phyloP scores from a whole-genome alignment of 2,797 vertebrate genomes.

The Pteropus rufus region DNA sequence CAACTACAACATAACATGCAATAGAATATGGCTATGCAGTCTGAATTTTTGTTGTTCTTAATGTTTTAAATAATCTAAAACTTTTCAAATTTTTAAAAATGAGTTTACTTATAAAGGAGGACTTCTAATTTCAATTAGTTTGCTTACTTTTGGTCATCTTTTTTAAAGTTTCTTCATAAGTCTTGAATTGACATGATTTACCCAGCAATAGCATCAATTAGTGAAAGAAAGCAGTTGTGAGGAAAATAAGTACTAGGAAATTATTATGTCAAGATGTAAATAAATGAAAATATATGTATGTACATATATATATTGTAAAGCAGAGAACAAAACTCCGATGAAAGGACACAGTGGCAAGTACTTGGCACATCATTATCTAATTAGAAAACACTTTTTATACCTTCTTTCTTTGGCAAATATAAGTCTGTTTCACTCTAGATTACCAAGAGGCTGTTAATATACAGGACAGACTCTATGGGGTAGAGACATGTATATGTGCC shows the following conservation, averaged over 20 bases:
- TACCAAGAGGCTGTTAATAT: conserved; percentile 22
- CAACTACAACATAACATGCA: not conserved
- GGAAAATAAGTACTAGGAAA: not conserved
- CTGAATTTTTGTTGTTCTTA: not conserved
- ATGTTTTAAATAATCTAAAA: not conserved
- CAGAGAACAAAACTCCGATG: not conserved
- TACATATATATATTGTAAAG: not conserved
- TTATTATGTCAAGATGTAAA: not conserved
- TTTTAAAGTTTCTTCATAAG: not conserved
- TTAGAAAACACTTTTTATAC: not conserved
- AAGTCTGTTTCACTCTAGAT: not conserved
- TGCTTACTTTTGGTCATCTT: not conserved
- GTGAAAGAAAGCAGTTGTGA: not conserved
- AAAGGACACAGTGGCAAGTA: not conserved
- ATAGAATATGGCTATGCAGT: not conserved
- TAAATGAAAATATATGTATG: not conserved
- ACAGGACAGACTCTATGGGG: not conserved
- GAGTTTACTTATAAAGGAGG: not conserved
- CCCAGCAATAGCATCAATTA: not conserved
- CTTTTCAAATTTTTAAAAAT: not conserved
- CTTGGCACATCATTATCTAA: not conserved
- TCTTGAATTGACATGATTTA: not conserved
- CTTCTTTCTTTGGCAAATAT: not conserved
- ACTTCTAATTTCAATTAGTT: not conserved
- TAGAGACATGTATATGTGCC: not conserved